Evolutionary conservation across 2,888 invertebrate species (phyloP), one percentile per base, ranked within the genome.

Genomic region (Caenorhabditis japonica): DNA sequence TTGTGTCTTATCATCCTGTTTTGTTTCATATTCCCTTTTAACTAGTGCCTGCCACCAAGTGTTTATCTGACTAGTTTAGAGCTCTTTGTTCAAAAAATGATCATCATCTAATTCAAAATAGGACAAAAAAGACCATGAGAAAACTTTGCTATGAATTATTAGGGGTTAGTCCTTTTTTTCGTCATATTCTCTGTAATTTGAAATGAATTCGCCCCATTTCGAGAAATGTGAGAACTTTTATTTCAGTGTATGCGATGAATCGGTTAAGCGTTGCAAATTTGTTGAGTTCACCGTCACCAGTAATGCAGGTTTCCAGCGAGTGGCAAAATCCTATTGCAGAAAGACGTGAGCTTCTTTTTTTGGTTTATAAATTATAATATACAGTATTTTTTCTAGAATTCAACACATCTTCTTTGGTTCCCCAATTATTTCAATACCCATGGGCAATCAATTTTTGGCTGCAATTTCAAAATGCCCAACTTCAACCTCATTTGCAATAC

Each of bases 391-490:
- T 36, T 53, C 7, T 19, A 61, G 61, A 41, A 23, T 21, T 56
- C 8, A 56, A 51, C 30, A n/a, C n/a, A n/a, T 27, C 41, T 4
- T 15, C 17, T 10, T 2, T 51, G 4, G 4, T 70, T 17, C 58
- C 62, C 1, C 58, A 53, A 52, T 33, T 64, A 12, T 19, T 71
- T 10, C 66, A 55, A 51, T 66, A 66, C 27, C 73, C 73, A 21
- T 73, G 53, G 38, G 64, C 72, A 3, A 36, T 73, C 44, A 66
- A 60, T 38, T 60, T 73, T 15, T 61, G 52, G 52, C 23, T 73
- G 1, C 73, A 66, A 59, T 44, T 68, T 39, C 68, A 68, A 59
- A 68, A 46, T 23, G 43, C 64, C 7, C 72, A 72, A 59, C 34
- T 52, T 5, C 72, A 72, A 38, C 61, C 56, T 17, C 53, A 56